A percentile compares a stretch with the other conserved stretches of the same genome.
phyloP scores from a whole-genome alignment of 1,140 invertebrate genomes.

The Drosophila ambigua region DNA sequence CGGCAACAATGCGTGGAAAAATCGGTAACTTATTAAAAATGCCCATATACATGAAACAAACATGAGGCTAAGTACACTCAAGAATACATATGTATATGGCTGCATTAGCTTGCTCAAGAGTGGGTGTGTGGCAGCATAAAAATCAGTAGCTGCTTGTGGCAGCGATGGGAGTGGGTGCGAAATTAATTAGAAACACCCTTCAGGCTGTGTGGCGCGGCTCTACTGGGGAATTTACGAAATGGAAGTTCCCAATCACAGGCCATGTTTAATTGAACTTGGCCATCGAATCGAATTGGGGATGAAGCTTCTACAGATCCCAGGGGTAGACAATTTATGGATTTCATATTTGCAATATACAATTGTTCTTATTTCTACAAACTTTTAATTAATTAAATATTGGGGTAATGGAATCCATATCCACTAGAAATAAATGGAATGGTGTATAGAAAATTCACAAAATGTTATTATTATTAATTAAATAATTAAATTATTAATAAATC shows the following conservation, averaged over 20 bases:
- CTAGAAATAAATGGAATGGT: too few relatives aligned
- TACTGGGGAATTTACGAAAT: too few relatives aligned
- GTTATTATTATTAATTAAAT: not conserved
- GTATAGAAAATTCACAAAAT: too few relatives aligned
- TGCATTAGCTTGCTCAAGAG: constrained; percentile 19
- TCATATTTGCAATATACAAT: not conserved
- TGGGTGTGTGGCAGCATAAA: constrained; percentile 52
- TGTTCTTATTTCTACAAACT: not conserved
- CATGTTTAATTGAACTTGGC: constrained; percentile 19
- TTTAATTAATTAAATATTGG: not conserved
- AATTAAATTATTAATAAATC: too few relatives aligned
- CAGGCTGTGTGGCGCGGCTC: not conserved
- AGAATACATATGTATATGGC: constrained; percentile 22
- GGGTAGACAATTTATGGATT: constrained; percentile 1
- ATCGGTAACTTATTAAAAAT: constrained; percentile 78
- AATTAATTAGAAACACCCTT: constrained; percentile 67
- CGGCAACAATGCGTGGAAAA: constrained; percentile 47
- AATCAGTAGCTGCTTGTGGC: constrained; percentile 53
- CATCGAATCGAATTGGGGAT: not conserved
- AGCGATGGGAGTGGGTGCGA: constrained; percentile 44
- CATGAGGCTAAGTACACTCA: constrained; percentile 26
- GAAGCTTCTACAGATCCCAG: not conserved
- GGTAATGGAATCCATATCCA: too few relatives aligned
- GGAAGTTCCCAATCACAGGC: constrained; percentile 4
- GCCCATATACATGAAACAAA: constrained; percentile 76